These are phyloP conservation scores for Lumbricus terrestris DNA, from an alignment of 2,888 invertebrate genomes.

Conservation along the genomic window DNA sequence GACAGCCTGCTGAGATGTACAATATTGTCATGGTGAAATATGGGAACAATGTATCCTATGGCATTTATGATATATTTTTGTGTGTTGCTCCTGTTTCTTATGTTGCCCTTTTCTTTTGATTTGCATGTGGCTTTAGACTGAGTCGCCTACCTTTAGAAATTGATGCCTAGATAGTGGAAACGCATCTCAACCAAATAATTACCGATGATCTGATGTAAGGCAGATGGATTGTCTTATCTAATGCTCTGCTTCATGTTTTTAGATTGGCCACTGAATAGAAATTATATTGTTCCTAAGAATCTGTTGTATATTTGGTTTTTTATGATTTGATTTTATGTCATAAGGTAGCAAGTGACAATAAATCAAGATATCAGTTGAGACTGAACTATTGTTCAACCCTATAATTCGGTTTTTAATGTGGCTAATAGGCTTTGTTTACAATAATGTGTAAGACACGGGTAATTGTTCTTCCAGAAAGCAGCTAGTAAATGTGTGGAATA, in stretches of 20 bases:
- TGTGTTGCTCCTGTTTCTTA: background rate
- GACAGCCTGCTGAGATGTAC: background rate
- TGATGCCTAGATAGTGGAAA: background rate
- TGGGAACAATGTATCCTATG: too few relatives aligned
- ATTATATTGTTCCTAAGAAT: background rate
- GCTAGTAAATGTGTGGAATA: too few relatives aligned
- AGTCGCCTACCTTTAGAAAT: background rate
- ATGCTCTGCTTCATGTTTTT: background rate
- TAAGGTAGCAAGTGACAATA: too few relatives aligned
- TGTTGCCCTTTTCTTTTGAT: background rate
- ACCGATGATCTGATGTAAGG: background rate
- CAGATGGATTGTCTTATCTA: background rate
- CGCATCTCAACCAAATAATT: background rate
- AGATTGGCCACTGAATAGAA: too few relatives aligned
- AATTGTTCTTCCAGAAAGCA: too few relatives aligned
- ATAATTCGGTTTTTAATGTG: too few relatives aligned
- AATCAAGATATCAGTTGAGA: too few relatives aligned
- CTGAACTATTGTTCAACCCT: too few relatives aligned
- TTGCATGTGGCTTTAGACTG: background rate
- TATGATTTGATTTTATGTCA: too few relatives aligned
- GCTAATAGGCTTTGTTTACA: too few relatives aligned
- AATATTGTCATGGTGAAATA: background rate
- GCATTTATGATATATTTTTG: background rate
- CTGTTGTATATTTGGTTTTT: too few relatives aligned
- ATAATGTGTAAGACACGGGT: too few relatives aligned